A percentile compares a stretch with the other conserved stretches of the same genome.
Conservation (phyloP, 2,797 vertebrate genomes). For the Syngnathus acus region DNA sequence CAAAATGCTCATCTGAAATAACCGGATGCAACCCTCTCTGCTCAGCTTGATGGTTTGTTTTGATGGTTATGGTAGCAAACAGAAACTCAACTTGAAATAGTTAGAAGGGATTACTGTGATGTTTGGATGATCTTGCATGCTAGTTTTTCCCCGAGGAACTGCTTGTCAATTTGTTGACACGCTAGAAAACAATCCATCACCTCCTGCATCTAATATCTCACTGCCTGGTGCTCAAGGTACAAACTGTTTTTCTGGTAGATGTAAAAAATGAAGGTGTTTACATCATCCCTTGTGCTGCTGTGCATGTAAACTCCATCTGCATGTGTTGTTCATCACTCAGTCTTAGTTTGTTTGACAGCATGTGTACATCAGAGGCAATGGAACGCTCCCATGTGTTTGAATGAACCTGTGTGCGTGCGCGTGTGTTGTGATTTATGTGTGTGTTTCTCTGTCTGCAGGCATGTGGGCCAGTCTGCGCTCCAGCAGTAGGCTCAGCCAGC, state of each 20-base stretch:
- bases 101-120: conserved; percentile 3
- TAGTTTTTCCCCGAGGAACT: conserved; percentile 27
- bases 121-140: conserved; percentile 32
- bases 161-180: conserved; percentile 31
- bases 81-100: background rate
- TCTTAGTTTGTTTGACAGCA: conserved; percentile 45
- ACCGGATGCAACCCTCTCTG: background rate
- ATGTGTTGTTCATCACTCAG: conserved; percentile 39
- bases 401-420: conserved; percentile 4
- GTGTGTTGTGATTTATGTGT: conserved; percentile 28
- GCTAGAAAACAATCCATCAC: conserved; percentile 31
- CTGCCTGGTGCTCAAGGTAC: conserved; percentile 10
- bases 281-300: conserved; percentile 27
- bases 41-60: background rate
- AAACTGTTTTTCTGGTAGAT: conserved; percentile 26
- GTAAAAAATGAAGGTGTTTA: conserved; percentile 43
- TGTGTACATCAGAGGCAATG: conserved; percentile 31
- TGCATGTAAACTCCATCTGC: conserved; percentile 49
- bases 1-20: background rate
- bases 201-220: conserved; percentile 52
- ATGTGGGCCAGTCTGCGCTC: conserved; percentile 96
- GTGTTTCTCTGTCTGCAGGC: conserved; percentile 67
- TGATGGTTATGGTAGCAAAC: background rate
- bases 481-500: conserved; percentile 83
- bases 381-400: conserved; percentile 15